phyloP scores from a whole-genome alignment of 2,888 invertebrate species.

The Aphodius granarius region DNA sequence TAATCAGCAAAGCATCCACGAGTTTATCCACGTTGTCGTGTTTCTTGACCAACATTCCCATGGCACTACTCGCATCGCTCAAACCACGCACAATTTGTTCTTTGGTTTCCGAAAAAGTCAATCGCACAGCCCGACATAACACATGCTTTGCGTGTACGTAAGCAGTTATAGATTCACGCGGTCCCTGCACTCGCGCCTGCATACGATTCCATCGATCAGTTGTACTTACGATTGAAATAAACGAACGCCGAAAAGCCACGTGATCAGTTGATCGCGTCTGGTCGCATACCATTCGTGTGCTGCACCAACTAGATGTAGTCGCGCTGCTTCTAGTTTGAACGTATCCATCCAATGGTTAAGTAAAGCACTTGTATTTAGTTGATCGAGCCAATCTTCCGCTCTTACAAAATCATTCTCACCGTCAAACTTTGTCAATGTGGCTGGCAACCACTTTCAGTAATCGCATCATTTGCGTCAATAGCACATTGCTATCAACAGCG shows the following conservation, averaged over 20 bases:
- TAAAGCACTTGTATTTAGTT: background rate
- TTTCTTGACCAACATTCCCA: background rate
- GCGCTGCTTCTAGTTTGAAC: slow-evolving; percentile 19
- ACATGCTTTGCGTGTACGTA: slow-evolving; percentile 13
- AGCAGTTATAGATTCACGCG: background rate
- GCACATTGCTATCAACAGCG: too few species aligned
- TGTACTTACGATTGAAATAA: slow-evolving; percentile 7
- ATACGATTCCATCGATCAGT: slow-evolving; percentile 11
- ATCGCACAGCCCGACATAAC: slow-evolving; percentile 7
- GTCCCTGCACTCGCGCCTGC: slow-evolving; percentile 4
- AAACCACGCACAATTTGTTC: slow-evolving; percentile 19
- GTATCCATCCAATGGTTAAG: slow-evolving; percentile 18
- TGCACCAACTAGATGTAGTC: slow-evolving; percentile 20
- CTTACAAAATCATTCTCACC: slow-evolving; percentile 3
- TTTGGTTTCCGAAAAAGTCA: slow-evolving; percentile 16
- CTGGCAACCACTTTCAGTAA: background rate
- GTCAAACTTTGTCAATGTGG: slow-evolving; percentile 2
- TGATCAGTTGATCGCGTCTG: background rate
- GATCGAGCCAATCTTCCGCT: slow-evolving; percentile 18
- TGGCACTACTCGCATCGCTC: background rate
- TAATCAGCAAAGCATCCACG: background rate
- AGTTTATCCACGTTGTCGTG: background rate
- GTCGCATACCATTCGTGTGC: slow-evolving; percentile 18
- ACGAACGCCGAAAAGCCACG: slow-evolving; percentile 18
- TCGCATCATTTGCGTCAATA: background rate